These are phyloP conservation scores for Eufriesea mexicana DNA, from an alignment of 1,140 invertebrate genomes.

Conservation along the genomic window DNA sequence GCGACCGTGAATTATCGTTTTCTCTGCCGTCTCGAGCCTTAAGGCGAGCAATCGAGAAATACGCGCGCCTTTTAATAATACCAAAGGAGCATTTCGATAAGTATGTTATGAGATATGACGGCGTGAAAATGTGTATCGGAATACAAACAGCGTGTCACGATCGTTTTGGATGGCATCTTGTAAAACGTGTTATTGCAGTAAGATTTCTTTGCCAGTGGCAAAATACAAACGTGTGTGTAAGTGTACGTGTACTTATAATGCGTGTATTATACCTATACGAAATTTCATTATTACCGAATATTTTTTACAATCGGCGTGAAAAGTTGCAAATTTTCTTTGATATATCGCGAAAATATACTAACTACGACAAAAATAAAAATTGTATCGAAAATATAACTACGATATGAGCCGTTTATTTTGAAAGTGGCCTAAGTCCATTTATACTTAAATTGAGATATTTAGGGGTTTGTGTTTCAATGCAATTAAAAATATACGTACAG, in stretches of 20 bases:
- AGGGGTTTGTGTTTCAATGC: no score
- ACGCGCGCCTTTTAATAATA: background rate
- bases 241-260: no score
- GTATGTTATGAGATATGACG: background rate
- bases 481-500: no score
- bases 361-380: no score
- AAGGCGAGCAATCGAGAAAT: background rate
- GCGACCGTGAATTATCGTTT: background rate
- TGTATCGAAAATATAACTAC: no score
- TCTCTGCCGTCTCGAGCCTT: background rate
- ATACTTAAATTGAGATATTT: no score
- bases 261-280: background rate
- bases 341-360: no score
- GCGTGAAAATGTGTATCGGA: conserved; percentile 31
- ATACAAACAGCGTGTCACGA: background rate
- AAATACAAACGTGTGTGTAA: background rate
- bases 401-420: no score
- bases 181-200: conserved; percentile 22
- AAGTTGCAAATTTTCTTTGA: no score
- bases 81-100: background rate
- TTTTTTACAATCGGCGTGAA: background rate
- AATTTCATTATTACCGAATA: background rate
- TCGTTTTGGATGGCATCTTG: background rate
- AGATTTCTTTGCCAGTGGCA: conserved; percentile 36
- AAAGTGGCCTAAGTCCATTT: no score